These are phyloP conservation scores for Drosophila sechellia DNA, from an alignment of 1,140 invertebrate species.

Conservation along the genomic window DNA sequence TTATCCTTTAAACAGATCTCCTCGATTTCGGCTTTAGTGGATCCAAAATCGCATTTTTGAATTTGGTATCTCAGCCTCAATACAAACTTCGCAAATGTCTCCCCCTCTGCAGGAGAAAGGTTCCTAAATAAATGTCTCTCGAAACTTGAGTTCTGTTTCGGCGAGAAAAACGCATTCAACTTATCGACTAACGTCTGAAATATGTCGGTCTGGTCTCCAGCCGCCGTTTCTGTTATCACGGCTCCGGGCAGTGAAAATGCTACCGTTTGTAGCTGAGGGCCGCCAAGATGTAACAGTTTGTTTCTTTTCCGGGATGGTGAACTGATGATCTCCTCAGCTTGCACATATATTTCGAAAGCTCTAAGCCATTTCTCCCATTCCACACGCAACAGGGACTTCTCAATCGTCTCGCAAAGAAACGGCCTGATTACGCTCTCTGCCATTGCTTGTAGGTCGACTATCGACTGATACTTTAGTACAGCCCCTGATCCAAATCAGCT, in stretches of 20 bases:
- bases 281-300: not conserved
- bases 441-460: too few relatives aligned
- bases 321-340: not conserved
- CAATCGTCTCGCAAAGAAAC: not conserved
- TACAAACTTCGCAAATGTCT: too few relatives aligned
- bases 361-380: not conserved
- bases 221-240: too few relatives aligned
- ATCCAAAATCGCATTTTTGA: too few relatives aligned
- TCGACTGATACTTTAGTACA: too few relatives aligned
- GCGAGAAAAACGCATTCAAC: not conserved
- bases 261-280: not conserved
- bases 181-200: not conserved
- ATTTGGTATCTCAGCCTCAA: too few relatives aligned
- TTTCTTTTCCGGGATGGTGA: not conserved
- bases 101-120: too few relatives aligned
- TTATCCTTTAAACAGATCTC: too few relatives aligned
- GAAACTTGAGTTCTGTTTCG: constrained; percentile 1
- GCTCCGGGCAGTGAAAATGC: not conserved
- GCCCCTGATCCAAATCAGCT: too few relatives aligned
- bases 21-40: too few relatives aligned
- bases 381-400: not conserved
- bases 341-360: not conserved
- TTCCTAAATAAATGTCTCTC: not conserved
- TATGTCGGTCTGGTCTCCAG: too few relatives aligned
- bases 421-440: not conserved